Evolutionary conservation across 2,797 vertebrate genomes (phyloP), one percentile per base, ranked within the genome.

Genomic region (Nannoperca obscura): DNA sequence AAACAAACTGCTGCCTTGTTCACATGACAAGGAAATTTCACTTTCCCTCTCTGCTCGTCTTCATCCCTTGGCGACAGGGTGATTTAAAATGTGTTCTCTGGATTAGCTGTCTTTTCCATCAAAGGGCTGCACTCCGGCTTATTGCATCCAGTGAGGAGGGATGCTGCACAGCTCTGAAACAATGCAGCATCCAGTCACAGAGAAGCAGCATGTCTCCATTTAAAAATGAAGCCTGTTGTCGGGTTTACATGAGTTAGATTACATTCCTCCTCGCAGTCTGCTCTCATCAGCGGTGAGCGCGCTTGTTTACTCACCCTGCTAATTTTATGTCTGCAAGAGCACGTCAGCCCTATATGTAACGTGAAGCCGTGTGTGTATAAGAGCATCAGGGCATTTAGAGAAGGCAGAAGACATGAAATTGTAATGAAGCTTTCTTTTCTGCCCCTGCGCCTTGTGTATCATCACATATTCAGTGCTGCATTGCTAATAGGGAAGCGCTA

Each of bases 391-490:
- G 73, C 85, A 57, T 90, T 92, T 86, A 86, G 68, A 87, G 78
- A 68, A 78, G 52, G 81, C 74, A 85, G 80, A 83, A 74, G 78
- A 90, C 88, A 90, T 92, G 83, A 90, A 92, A 91, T 86, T 82
- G 84, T 90, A 89, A 91, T 93, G 86, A 91, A 86, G 74, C 46
- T 70, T 81, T 73, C 83, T 64, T 86, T 71, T 74, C 42, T 20
- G 5, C 22, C 19, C 10, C 36, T 69, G 66, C 81, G 84, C 89
- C 85, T 80, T 86, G 89, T 88, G 89, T 90, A 83, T 89, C 87
- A 88, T 93, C 80, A 83, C 82, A 78, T 86, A 92, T 91, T 92
- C 91, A 92, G 78, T 32, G 86, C 90, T 90, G 90, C 90, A 90
- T 92, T 76, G 86, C 88, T 93, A 87, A 91, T 87, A 87, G 76